Percentiles rank a stretch among this genome's conserved stretches.
These are phyloP conservation scores for Garra rufa DNA, from an alignment of 2,113 vertebrate species.

Conservation along the genomic window DNA sequence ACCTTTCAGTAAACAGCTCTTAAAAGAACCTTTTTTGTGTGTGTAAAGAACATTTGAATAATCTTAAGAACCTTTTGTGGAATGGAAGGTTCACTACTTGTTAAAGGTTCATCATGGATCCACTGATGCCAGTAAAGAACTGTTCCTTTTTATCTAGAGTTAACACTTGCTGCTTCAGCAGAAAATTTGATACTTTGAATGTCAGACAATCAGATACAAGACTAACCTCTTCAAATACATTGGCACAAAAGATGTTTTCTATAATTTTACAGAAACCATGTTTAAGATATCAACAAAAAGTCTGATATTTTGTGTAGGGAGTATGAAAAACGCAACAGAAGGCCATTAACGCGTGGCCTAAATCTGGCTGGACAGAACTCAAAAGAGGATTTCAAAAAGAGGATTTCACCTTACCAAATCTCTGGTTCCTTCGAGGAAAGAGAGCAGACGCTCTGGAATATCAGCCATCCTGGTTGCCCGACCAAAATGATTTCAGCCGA, in stretches of 20 bases:
- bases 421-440: constrained; percentile 41
- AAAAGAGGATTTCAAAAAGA: too few species aligned
- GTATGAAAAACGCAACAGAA: not conserved
- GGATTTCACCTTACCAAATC: constrained; percentile 47
- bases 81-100: not conserved
- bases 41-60: not conserved
- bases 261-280: not conserved
- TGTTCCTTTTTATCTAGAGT: not conserved
- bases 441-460: constrained; percentile 14
- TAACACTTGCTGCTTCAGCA: not conserved
- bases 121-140: not conserved
- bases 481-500: constrained; percentile 31
- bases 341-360: not conserved
- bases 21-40: not conserved
- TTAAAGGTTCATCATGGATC: not conserved
- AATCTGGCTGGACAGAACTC: not conserved
- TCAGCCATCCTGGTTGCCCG: not conserved
- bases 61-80: not conserved
- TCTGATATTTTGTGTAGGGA: not conserved
- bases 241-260: not conserved
- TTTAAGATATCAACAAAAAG: not conserved
- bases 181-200: not conserved
- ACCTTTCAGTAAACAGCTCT: too few species aligned
- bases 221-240: not conserved
- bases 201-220: not conserved